These are phyloP conservation scores for Pseudocheirus occidentalis DNA, from an alignment of 2,797 vertebrate genomes.

Conservation along the genomic window DNA sequence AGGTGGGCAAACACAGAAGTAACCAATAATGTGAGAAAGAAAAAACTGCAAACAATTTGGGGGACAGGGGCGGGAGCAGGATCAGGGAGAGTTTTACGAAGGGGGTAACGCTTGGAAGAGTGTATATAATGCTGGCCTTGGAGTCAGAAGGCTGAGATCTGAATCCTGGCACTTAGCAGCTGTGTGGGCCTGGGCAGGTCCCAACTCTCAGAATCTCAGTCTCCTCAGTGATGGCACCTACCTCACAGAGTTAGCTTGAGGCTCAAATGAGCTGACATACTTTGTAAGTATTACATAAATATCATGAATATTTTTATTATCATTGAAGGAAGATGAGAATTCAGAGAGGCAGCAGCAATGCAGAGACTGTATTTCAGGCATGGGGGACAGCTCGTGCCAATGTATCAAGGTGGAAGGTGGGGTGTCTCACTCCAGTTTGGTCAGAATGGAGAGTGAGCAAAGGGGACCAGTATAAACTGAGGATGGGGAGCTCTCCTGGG, in stretches of 20 bases:
- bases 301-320: neutral
- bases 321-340: neutral
- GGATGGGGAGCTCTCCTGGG: neutral
- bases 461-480: neutral
- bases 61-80: neutral
- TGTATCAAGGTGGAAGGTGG: neutral
- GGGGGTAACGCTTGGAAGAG: neutral
- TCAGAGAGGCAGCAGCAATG: neutral
- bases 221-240: neutral
- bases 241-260: neutral
- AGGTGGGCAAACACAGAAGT: neutral
- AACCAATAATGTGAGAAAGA: neutral
- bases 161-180: neutral
- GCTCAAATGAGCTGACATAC: neutral
- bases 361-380: neutral
- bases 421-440: too few species aligned
- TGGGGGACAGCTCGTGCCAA: neutral
- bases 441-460: neutral
- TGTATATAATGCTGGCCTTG: neutral
- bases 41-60: neutral
- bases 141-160: neutral
- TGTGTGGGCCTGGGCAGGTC: neutral
- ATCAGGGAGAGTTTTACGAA: neutral
- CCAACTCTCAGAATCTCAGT: neutral
- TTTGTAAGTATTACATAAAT: neutral